Percentiles rank a stretch among this genome's conserved stretches.
phyloP scores from a whole-genome alignment of 2,113 vertebrate genomes.

The Phoenicopterus ruber region DNA sequence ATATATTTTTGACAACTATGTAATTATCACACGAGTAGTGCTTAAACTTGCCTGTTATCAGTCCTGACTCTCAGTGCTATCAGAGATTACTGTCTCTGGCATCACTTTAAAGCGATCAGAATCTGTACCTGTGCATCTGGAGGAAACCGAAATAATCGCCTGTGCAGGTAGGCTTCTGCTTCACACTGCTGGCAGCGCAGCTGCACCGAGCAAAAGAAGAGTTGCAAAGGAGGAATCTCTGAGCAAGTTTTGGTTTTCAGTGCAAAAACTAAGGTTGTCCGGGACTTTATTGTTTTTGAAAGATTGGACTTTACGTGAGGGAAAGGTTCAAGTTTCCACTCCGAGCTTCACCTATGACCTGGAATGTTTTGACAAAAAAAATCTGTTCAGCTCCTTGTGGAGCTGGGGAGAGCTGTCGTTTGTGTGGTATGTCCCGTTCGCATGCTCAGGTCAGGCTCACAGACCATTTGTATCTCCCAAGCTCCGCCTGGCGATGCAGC shows the following conservation, averaged over 20 bases:
- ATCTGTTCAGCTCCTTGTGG: not conserved
- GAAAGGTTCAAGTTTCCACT: not conserved
- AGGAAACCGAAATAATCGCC: not conserved
- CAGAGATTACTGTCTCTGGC: conserved; percentile 44
- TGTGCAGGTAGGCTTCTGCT: not conserved
- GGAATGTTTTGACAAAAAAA: not conserved
- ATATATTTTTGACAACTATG: not conserved
- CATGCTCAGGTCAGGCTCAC: not conserved
- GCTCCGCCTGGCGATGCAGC: not conserved
- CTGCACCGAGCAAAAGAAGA: not conserved
- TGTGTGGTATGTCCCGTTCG: not conserved
- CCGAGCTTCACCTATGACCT: not conserved
- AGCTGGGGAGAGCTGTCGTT: not conserved
- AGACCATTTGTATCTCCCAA: not conserved
- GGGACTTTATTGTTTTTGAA: not conserved
- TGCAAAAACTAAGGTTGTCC: not conserved
- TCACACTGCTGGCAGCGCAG: not conserved
- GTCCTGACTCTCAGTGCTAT: not conserved
- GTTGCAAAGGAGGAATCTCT: not conserved
- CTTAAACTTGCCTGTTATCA: conserved; percentile 38
- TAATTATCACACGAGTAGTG: not conserved
- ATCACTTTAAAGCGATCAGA: not conserved
- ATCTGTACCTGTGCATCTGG: not conserved
- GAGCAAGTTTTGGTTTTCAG: not conserved
- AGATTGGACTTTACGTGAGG: not conserved